Evolutionary conservation across 1,140 invertebrate species (phyloP).

Genomic region (Polypedilum pembai): DNA sequence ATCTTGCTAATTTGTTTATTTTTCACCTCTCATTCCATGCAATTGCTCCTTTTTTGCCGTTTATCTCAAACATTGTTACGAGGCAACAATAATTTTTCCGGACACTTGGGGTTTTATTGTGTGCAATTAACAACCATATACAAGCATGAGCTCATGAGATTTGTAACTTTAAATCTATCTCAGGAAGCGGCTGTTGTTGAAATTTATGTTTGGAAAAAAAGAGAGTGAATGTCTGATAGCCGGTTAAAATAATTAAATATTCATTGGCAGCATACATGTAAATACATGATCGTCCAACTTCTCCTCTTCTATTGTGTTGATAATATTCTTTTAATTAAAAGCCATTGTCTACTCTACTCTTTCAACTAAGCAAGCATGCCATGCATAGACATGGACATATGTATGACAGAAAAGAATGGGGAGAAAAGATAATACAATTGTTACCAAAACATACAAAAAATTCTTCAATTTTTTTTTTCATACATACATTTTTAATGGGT

Average conservation of each 20-base stretch:
- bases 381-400: no score
- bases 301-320: no score
- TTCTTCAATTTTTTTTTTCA: not conserved
- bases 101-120: slow-evolving; percentile 10
- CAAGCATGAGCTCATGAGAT: not conserved
- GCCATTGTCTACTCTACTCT: no score
- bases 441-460: not conserved
- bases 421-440: not conserved
- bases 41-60: not conserved
- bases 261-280: not conserved
- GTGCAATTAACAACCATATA: slow-evolving; percentile 7
- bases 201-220: slow-evolving; percentile 3
- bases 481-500: not conserved
- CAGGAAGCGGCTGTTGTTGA: not conserved
- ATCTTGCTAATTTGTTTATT: not conserved
- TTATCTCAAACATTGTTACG: not conserved
- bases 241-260: slow-evolving; percentile 13
- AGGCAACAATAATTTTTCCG: not conserved
- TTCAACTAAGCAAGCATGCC: no score
- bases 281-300: not conserved
- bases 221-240: not conserved
- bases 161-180: not conserved
- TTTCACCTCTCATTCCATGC: not conserved
- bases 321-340: not conserved
- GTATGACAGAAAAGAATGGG: not conserved